Evolutionary conservation across 2,888 invertebrate species (phyloP), one percentile per base, ranked within the genome.

Genomic region (Crematogaster levior): DNA sequence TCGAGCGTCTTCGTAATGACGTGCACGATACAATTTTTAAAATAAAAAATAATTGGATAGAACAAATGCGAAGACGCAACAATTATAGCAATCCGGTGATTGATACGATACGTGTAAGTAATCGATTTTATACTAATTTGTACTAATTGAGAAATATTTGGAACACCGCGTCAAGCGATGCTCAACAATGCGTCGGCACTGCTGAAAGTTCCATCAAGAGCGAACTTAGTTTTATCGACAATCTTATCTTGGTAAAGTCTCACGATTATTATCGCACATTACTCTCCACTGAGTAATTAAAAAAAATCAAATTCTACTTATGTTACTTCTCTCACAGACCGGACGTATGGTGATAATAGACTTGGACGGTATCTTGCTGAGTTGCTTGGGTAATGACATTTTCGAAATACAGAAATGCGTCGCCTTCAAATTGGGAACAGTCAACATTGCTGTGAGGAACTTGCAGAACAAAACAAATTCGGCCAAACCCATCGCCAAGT

Each of bases 161-260:
- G 12, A 18, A 3, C 0, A 34, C 24, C 12, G 82, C 10, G 10
- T 72, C 53, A 10, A 27, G n/a, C 1, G 68, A 18, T 5, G n/a
- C 63, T 12, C 18, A 48, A 6, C 46, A 15, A 68, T 68, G 68
- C 7, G 30, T 51, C 30, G n/a, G 21, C 9, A 51, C 30, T 3
- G 51, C 68, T 30, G 24, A 68, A 34, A 68, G n/a, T 15, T 48
- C 34, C 3, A 34, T 68, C 48, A 51, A 68, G 48, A 68, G 21
- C 34, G 30, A 51, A n/a, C 30, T 68, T 51, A 10, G 12, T 21
- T 34, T 48, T 51, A n/a, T 48, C 12, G n/a, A 68, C 30, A 7
- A 18, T 18, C 48, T 68, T 12, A 21, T 48, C 46, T 21, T 6
- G n/a, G 68, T 68, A 24, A 18, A n/a, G 15, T 48, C 5, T 34